A percentile compares a stretch with the other conserved stretches of the same genome.
phyloP scores from a whole-genome alignment of 1,140 invertebrate genomes.

The Saccostrea glomerata region DNA sequence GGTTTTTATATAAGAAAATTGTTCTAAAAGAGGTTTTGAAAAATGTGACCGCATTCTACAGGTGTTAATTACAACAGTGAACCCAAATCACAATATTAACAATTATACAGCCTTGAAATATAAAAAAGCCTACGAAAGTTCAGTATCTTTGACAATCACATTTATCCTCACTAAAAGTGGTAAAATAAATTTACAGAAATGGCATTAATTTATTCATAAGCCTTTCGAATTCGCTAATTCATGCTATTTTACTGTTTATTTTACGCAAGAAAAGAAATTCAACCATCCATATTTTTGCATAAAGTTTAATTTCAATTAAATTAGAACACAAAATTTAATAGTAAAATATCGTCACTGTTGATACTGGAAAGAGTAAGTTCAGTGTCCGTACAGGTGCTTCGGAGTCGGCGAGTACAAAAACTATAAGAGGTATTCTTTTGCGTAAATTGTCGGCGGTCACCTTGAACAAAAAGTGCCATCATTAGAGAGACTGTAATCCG shows the following conservation, averaged over 20 bases:
- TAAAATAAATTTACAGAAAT: neutral
- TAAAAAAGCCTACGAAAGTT: conserved; percentile 4
- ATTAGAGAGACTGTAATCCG: conserved; percentile 1
- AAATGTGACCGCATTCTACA: neutral
- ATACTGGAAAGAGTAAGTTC: neutral
- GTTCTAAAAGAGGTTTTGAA: neutral
- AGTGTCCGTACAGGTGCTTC: neutral
- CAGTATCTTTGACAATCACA: conserved; percentile 10
- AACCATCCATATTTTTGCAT: neutral
- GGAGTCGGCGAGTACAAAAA: neutral
- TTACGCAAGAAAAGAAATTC: neutral
- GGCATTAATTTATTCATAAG: conserved; percentile 22
- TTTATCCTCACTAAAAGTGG: neutral
- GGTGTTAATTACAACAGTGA: neutral
- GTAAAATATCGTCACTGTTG: neutral
- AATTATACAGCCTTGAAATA: neutral
- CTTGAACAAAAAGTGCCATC: neutral
- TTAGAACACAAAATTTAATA: neutral
- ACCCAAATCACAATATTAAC: neutral
- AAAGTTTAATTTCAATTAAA: conserved; percentile 37
- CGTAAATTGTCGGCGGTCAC: conserved; percentile 5
- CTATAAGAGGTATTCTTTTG: neutral
- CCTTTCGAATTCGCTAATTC: neutral
- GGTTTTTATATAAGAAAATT: no score
- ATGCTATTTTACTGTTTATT: neutral